Evolutionary conservation across 2,797 vertebrate genomes (phyloP).

Genomic region (Cottoperca gobio): DNA sequence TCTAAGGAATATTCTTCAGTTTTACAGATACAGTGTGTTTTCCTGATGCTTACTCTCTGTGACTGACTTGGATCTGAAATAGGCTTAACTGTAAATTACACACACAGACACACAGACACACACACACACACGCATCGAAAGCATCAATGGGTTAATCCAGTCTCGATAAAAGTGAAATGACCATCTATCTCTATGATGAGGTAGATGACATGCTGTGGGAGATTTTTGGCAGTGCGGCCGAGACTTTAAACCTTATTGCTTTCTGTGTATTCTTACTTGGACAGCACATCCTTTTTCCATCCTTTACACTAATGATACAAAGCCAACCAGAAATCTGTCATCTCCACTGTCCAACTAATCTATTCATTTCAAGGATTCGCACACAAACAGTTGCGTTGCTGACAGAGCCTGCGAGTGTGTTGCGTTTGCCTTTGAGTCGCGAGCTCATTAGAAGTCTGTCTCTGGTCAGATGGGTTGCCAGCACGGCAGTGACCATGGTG

Average conservation of each 20-base stretch:
- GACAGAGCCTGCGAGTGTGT: constrained; percentile 38
- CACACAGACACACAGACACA: too few relatives aligned
- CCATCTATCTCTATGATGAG: too few relatives aligned
- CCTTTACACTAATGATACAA: constrained; percentile 30
- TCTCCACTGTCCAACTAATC: constrained; percentile 22
- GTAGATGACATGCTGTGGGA: background rate
- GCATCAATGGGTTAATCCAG: too few relatives aligned
- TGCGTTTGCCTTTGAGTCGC: constrained; percentile 44
- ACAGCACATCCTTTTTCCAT: constrained; percentile 4
- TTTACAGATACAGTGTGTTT: background rate
- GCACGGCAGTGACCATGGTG: constrained; percentile 65
- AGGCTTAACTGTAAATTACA: background rate
- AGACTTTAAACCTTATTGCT: constrained; percentile 11
- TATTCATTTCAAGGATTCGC: constrained; percentile 19
- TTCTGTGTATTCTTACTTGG: constrained; percentile 26
- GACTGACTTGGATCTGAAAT: background rate
- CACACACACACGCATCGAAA: too few relatives aligned
- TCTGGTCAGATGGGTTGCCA: constrained; percentile 59
- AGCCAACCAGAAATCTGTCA: constrained; percentile 22
- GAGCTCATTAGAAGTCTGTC: constrained; percentile 64
- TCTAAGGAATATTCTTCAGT: too few relatives aligned
- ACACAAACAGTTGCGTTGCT: constrained; percentile 22
- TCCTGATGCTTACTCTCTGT: background rate
- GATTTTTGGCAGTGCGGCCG: too few relatives aligned
- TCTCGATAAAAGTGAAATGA: background rate